A percentile compares a stretch with the other conserved stretches of the same genome.
Conservation (phyloP, 2,113 vertebrate genomes). For the Scartelaos histophorus region DNA sequence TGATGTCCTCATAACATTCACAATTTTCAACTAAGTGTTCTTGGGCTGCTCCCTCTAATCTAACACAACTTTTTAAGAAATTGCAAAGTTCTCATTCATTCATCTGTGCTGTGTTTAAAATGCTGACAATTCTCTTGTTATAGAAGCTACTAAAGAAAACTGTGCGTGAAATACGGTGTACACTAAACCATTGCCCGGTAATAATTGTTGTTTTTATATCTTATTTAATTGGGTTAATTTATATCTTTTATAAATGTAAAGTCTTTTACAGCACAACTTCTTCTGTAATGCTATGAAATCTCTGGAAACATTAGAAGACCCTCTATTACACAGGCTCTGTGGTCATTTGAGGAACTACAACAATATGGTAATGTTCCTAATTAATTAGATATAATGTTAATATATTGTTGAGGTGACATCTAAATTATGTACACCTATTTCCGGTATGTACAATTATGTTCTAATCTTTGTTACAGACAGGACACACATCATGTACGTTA, state of each 20-base stretch:
- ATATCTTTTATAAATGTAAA: neutral
- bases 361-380: neutral
- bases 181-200: conserved; percentile 20
- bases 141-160: fast-evolving
- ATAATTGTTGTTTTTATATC: neutral
- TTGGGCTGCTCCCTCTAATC: too few relatives aligned
- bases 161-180: fast-evolving
- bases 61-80: too few relatives aligned
- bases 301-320: neutral
- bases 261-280: neutral
- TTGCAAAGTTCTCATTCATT: too few relatives aligned
- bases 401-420: neutral
- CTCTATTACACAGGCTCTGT: fast-evolving
- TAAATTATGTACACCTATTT: neutral
- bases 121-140: conserved; percentile 21
- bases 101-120: neutral
- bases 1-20: too few relatives aligned
- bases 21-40: too few relatives aligned
- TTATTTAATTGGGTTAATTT: neutral
- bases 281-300: conserved; percentile 35
- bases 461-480: neutral
- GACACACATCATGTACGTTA: neutral
- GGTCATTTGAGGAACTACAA: fast-evolving
- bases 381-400: neutral
- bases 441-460: neutral